A percentile compares a stretch with the other conserved stretches of the same genome.
phyloP scores from a whole-genome alignment of 2,888 invertebrate species.

The Mesorhabditis belari region DNA sequence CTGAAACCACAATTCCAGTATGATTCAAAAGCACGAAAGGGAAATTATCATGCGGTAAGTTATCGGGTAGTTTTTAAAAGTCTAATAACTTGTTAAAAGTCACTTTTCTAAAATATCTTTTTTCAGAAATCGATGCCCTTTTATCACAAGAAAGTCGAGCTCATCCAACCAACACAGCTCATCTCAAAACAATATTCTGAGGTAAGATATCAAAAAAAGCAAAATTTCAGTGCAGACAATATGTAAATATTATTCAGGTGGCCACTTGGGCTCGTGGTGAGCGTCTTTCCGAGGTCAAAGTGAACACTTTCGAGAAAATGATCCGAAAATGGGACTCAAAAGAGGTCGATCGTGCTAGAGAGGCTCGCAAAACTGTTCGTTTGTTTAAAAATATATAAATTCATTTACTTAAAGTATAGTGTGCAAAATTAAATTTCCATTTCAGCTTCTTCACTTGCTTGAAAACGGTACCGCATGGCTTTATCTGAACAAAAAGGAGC shows the following conservation, averaged over 20 bases:
- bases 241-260: too few species aligned
- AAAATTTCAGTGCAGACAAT: too few species aligned
- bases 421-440: too few species aligned
- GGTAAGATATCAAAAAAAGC: too few species aligned
- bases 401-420: too few species aligned
- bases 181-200: constrained; percentile 19
- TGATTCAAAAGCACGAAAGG: constrained; percentile 9
- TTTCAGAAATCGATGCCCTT: constrained; percentile 2
- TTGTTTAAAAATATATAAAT: not conserved
- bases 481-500: not conserved
- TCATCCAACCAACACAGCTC: constrained; percentile 9
- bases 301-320: not conserved
- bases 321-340: not conserved
- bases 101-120: constrained; percentile 2
- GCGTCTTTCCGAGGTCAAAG: not conserved
- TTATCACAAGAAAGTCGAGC: constrained; percentile 6
- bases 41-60: constrained; percentile 10
- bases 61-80: too few species aligned
- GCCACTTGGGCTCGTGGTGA: not conserved
- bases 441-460: not conserved
- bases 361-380: not conserved
- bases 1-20: not conserved
- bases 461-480: not conserved
- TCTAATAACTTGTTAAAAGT: too few species aligned
- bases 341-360: not conserved